A percentile compares a stretch with the other conserved stretches of the same genome.
These are phyloP conservation scores for Spialia ferax DNA, from an alignment of 2,888 invertebrate species.

Conservation along the genomic window DNA sequence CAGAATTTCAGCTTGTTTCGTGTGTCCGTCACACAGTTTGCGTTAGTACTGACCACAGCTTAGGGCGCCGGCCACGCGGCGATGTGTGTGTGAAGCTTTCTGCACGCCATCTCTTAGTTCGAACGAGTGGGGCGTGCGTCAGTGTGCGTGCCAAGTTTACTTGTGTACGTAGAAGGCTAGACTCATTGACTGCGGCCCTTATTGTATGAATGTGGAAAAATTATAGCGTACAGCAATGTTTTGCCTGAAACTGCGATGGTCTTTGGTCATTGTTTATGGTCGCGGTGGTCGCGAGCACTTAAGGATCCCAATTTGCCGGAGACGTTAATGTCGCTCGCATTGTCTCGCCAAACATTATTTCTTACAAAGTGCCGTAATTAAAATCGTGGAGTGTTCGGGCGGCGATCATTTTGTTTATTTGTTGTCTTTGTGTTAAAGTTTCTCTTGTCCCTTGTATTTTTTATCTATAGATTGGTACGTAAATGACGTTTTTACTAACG, in stretches of 20 bases:
- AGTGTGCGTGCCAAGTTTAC: conserved; percentile 78
- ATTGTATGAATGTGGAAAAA: conserved; percentile 87
- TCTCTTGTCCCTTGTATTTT: neutral
- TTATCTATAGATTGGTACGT: too few relatives aligned
- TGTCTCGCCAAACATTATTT: conserved; percentile 76
- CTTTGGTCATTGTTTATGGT: conserved; percentile 76
- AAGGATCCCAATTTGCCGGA: conserved; percentile 78
- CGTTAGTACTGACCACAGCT: conserved; percentile 86
- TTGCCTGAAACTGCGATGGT: conserved; percentile 81
- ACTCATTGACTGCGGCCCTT: conserved; percentile 87
- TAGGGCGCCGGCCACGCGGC: conserved; percentile 82
- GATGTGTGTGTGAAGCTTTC: conserved; percentile 81
- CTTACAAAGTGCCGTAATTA: conserved; percentile 77
- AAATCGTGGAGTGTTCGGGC: conserved; percentile 55
- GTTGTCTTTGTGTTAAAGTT: neutral
- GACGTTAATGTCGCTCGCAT: conserved; percentile 75
- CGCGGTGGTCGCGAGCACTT: conserved; percentile 71
- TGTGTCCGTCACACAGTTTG: conserved; percentile 87
- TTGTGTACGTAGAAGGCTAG: conserved; percentile 83
- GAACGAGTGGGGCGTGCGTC: conserved; percentile 76
- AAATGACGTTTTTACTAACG: too few relatives aligned
- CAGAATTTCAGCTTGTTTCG: conserved; percentile 86
- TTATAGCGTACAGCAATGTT: conserved; percentile 80
- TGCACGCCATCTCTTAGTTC: conserved; percentile 83
- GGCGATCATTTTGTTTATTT: conserved; percentile 35